Evolutionary conservation across 1,140 invertebrate genomes (phyloP), one percentile per base, ranked within the genome.

Genomic region (Nixonia krombeini): DNA sequence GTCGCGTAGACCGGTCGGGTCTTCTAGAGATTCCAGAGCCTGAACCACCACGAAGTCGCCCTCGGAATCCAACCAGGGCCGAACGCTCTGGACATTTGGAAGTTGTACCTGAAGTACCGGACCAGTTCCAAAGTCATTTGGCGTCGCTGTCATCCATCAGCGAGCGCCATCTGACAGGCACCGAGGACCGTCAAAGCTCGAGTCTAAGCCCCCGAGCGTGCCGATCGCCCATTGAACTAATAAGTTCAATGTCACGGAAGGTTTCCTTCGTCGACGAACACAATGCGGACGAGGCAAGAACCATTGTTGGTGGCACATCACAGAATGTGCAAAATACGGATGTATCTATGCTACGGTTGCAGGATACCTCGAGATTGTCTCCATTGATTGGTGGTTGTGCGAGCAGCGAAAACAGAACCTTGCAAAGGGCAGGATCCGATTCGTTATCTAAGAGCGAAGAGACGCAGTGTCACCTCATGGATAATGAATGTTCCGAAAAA

Each of bases 1-100:
- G 80, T n/a, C 78, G 81, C 5, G 63, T 82, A 9, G 81, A 81
- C 45, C 74, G 75, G 15, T 83, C 80, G 0, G 83, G 81, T 10
- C 49, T 85, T 4, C 52, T 84, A 3, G 81, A 82, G 18, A 79
- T 81, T 33, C 58, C 76, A 0, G 77, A 76, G 5, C 37, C 67
- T 2, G 81, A 82, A 21, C 67, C 73, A 0, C 29, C 51, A 0
- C 61, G 55, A 7, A 29, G 16, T 5, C 59, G 58, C 23, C 46
- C 37, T 1, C 62, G 47, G 10, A 67, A 67, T 1, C 47, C 74
- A 0, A 45, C 70, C 0, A 66, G 52, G 1, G 50, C 63, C 9
- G 74, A 75, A 21, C 55, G 78, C 4, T 47, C 74, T 4, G 76
- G 75, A 0, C 65, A 79, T 0, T 62, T 83, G 10, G 81, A 83